Evolutionary conservation across 1,140 invertebrate genomes (phyloP).

Genomic region (Neodiprion fabricii): DNA sequence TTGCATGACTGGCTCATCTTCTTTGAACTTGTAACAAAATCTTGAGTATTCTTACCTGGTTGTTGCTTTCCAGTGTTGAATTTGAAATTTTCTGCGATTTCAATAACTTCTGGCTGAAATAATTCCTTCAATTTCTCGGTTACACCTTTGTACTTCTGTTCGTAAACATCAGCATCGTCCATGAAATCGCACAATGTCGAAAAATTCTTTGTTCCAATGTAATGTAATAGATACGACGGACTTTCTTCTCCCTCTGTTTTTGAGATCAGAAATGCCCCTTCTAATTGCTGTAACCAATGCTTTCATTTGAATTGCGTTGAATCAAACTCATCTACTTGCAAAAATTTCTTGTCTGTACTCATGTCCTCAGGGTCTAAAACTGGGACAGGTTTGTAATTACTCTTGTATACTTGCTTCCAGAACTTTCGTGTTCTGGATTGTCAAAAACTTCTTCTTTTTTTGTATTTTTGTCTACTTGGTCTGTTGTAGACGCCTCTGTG

Average conservation of each 20-base stretch:
- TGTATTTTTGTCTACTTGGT: too few relatives aligned
- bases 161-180: too few relatives aligned
- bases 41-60: neutral
- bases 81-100: neutral
- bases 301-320: conserved; percentile 8
- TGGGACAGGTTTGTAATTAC: too few relatives aligned
- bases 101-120: neutral
- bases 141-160: neutral
- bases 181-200: neutral
- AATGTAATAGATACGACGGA: neutral
- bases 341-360: conserved; percentile 13
- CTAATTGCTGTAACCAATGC: conserved; percentile 8
- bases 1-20: conserved; percentile 9
- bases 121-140: neutral
- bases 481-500: too few relatives aligned
- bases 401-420: too few relatives aligned
- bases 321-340: conserved; percentile 10
- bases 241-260: neutral
- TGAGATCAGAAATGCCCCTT: neutral
- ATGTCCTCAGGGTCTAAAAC: neutral
- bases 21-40: conserved; percentile 4
- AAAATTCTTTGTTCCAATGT: neutral
- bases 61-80: conserved; percentile 14
- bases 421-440: too few relatives aligned
- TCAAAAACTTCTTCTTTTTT: too few relatives aligned